phyloP scores from a whole-genome alignment of 2,888 invertebrate species.

The Strigamia crassipes region DNA sequence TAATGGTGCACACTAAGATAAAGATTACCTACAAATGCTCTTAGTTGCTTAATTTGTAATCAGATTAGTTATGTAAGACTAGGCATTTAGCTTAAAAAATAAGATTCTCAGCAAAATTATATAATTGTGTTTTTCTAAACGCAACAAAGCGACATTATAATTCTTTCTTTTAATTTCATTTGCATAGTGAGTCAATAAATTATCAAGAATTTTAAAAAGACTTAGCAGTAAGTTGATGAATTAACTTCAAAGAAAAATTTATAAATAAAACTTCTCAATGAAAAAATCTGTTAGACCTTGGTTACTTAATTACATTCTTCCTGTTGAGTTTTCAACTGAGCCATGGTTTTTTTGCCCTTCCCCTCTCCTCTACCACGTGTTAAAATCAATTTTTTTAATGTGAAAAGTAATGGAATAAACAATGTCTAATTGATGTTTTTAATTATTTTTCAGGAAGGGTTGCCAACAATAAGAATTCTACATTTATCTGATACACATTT shows the following conservation, averaged over 20 bases:
- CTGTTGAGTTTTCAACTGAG: background rate
- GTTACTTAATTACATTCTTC: background rate
- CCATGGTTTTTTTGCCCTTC: background rate
- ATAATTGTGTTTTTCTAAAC: background rate
- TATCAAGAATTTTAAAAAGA: background rate
- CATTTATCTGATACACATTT: constrained; percentile 96
- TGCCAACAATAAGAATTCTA: constrained; percentile 86
- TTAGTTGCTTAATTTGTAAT: background rate
- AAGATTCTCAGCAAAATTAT: background rate
- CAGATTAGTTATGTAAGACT: background rate
- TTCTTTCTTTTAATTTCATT: background rate
- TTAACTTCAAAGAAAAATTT: constrained; percentile 5
- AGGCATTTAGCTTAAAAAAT: too few relatives aligned
- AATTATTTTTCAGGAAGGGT: constrained; percentile 56
- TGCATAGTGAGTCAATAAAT: background rate
- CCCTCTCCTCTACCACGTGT: background rate
- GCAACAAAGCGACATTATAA: background rate
- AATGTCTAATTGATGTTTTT: background rate
- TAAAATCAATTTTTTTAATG: background rate
- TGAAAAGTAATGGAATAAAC: too few relatives aligned
- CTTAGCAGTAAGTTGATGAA: background rate
- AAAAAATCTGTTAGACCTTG: constrained; percentile 1
- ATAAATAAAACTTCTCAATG: background rate
- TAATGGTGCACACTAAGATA: background rate
- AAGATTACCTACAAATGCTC: background rate